Evolutionary conservation across 2,113 vertebrate species (phyloP), one percentile per base, ranked within the genome.

Genomic region (Noturus placidus): DNA sequence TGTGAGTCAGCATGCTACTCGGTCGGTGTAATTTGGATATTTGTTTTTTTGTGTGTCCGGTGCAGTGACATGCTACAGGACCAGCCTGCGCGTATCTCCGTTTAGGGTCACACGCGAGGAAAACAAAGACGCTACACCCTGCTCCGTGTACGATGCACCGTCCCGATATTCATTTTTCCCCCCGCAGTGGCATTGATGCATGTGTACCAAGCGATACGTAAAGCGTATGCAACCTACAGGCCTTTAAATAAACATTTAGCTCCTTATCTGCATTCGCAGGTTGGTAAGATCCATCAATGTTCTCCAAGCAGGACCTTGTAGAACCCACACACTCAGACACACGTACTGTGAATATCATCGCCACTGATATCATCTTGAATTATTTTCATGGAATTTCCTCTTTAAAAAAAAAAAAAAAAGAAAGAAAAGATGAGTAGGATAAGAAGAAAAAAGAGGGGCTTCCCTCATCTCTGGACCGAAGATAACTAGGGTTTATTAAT

Each of bases 401-500:
- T 80, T 79, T 11, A 76, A 77, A 17, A 5, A 97, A 96, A 97
- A 97, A 96, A 94, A 97, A 67, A 72, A 38, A 14, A 97, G 96
- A 97, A 96, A n/a, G n/a, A n/a, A 96, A 94, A 97, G 98, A 99
- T 99, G 96, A 96, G 93, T 91, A 87, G 90, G 97, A 97, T 97
- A 97, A 94, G 93, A 61, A 42, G 79, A 38, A 81, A 57, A 81
- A 57, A 33, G 42, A 91, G 92, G 94, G 93, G 95, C 95, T 96
- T 93, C 91, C 96, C 94, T 94, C 94, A 94, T 95, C 94, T 93
- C 94, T 94, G 94, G 85, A 74, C 93, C 91, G 63, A 94, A 95
- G 97, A 99, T 99, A 99, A 97, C 96, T 97, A 95, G 95, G 92
- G 95, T 97, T 98, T 97, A 99, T 99, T 99, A 99, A 99, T 99